phyloP scores from a whole-genome alignment of 2,797 vertebrate genomes.

The Myiothlypis chrysogaster region DNA sequence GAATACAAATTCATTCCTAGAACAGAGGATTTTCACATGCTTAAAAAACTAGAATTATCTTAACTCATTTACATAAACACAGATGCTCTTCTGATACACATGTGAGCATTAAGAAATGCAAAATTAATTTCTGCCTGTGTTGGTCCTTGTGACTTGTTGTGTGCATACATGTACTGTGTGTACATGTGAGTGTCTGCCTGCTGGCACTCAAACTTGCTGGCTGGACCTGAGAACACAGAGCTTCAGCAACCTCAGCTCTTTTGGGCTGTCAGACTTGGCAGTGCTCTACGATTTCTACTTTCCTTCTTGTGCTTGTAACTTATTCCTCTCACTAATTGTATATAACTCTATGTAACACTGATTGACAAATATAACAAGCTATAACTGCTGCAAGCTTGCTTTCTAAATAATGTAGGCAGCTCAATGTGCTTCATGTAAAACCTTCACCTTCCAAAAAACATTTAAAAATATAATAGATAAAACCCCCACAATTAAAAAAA shows the following conservation, averaged over 20 bases:
- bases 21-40: not conserved
- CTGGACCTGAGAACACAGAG: not conserved
- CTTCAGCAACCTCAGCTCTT: not conserved
- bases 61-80: not conserved
- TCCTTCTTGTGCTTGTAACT: not conserved
- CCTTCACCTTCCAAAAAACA: not conserved
- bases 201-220: fast-evolving
- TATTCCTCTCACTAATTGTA: not conserved
- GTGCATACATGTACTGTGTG: fast-evolving
- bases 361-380: not conserved
- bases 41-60: not conserved
- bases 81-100: not conserved
- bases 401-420: not conserved
- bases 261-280: not conserved
- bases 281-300: not conserved
- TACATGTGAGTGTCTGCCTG: fast-evolving
- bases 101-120: not conserved
- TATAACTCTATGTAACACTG: not conserved
- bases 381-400: not conserved
- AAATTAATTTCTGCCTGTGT: not conserved
- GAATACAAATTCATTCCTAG: not conserved
- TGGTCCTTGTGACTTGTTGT: not conserved
- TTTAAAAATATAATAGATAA: not conserved
- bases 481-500: fast-evolving
- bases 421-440: not conserved